A percentile compares a stretch with the other conserved stretches of the same genome.
Conservation (phyloP, 1,140 invertebrate genomes). For the Pararge aegeria region DNA sequence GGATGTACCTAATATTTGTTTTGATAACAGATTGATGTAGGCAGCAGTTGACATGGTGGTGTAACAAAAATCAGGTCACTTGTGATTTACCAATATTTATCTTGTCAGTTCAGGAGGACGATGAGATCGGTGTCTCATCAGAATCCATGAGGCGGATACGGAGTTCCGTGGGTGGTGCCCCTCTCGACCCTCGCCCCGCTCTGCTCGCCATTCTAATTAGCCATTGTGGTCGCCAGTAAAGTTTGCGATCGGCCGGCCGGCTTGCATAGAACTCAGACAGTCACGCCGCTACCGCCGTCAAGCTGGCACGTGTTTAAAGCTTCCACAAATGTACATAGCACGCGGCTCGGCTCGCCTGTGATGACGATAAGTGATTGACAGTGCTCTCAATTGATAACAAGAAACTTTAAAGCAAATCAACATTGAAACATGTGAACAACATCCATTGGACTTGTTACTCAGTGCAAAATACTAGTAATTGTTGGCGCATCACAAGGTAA, state of each 20-base stretch:
- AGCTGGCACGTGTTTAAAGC: conserved; percentile 45
- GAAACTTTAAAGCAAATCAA: conserved; percentile 30
- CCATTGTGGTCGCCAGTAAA: conserved; percentile 72
- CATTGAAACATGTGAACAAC: conserved; percentile 44
- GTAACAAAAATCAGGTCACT: conserved; percentile 29
- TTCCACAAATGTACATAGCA: conserved; percentile 22
- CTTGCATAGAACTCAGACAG: conserved; percentile 40
- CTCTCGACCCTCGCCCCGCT: conserved; percentile 50
- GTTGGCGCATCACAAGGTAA: conserved; percentile 63
- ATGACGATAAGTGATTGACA: conserved; percentile 69
- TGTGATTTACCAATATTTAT: conserved; percentile 40
- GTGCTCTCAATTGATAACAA: conserved; percentile 55
- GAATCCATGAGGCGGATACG: conserved; percentile 69
- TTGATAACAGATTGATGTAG: too few species aligned
- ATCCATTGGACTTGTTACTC: conserved; percentile 37
- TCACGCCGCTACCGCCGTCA: conserved; percentile 56
- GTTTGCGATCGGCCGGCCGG: conserved; percentile 61
- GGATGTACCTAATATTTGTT: too few species aligned
- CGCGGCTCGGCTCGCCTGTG: conserved; percentile 51
- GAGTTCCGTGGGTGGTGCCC: conserved; percentile 70
- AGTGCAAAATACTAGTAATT: conserved; percentile 32
- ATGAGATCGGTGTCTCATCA: conserved; percentile 53
- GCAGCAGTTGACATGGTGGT: conserved; percentile 6
- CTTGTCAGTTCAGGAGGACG: conserved; percentile 40
- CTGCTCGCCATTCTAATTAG: conserved; percentile 76